Evolutionary conservation across 1,140 invertebrate genomes (phyloP).

Genomic region (Hycleus phaleratus): DNA sequence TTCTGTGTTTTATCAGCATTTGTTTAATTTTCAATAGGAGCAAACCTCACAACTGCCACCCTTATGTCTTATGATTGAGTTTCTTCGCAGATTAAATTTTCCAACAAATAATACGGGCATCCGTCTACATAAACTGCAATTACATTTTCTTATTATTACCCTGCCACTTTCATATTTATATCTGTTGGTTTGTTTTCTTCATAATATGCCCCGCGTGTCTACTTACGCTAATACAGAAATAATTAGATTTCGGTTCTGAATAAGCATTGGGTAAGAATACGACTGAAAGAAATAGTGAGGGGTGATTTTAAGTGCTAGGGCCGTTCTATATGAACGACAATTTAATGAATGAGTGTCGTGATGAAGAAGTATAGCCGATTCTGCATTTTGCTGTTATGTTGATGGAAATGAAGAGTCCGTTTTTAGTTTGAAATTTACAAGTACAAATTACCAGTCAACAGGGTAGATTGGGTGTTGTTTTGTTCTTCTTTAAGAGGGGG

Average conservation of each 20-base stretch:
- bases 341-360: slow-evolving; percentile 10
- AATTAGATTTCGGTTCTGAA: slow-evolving; percentile 1
- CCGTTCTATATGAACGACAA: slow-evolving; percentile 8
- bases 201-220: slow-evolving; percentile 8
- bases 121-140: too few species aligned
- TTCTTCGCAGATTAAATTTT: too few species aligned
- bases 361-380: slow-evolving; percentile 1
- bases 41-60: too few species aligned
- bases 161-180: slow-evolving; percentile 4
- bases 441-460: slow-evolving; percentile 3
- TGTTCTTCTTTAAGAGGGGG: too few species aligned
- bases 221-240: slow-evolving; percentile 12
- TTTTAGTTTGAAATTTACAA: slow-evolving; percentile 7
- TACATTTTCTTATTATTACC: not conserved
- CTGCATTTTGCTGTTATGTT: not conserved
- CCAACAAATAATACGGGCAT: too few species aligned
- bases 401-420: slow-evolving; percentile 14
- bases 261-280: too few species aligned
- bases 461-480: not conserved
- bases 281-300: too few species aligned
- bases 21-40: too few species aligned
- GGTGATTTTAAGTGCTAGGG: not conserved
- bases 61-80: too few species aligned
- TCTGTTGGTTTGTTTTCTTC: slow-evolving; percentile 1
- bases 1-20: too few species aligned